Conservation (phyloP, 2,888 invertebrate genomes). For the Tetragnatha montana region DNA sequence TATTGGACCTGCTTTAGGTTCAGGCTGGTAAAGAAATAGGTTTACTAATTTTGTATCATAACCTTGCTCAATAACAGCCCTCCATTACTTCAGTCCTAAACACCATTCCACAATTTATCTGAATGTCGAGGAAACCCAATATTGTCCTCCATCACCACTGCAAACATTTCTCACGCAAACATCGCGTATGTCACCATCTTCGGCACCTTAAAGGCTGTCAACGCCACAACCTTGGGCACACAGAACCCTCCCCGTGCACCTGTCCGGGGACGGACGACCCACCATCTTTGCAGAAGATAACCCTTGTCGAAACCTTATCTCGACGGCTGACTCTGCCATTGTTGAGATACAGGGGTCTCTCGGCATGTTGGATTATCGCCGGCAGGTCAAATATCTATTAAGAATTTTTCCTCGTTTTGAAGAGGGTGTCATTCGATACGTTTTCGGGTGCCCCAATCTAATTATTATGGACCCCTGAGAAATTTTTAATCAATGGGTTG, state of each 20-base stretch:
- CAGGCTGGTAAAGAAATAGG: too few relatives aligned
- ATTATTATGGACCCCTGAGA: neutral
- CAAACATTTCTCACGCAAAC: slow-evolving; percentile 28
- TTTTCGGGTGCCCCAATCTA: neutral
- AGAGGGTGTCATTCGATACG: slow-evolving; percentile 2
- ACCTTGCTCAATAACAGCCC: too few relatives aligned
- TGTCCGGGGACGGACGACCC: slow-evolving; percentile 21
- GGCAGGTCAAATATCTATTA: slow-evolving; percentile 31
- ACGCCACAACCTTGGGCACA: slow-evolving; percentile 36
- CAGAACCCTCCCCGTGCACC: slow-evolving; percentile 34
- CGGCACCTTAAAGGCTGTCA: slow-evolving; percentile 58
- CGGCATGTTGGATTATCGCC: neutral
- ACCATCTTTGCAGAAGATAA: slow-evolving; percentile 41
- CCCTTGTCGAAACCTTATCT: slow-evolving; percentile 57
- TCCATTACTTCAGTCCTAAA: neutral
- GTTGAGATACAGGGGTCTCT: slow-evolving; percentile 4
- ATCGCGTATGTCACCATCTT: slow-evolving; percentile 37
- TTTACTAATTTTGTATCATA: too few relatives aligned
- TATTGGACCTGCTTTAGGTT: too few relatives aligned
- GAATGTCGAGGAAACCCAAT: neutral
- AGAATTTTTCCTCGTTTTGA: slow-evolving; percentile 24
- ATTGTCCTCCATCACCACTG: neutral
- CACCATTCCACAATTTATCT: neutral
- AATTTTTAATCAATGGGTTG: neutral
- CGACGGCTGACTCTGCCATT: neutral